Base-by-base conservation (phyloP, 2,888 invertebrate genomes). In the Lomographa bimaculata region DNA sequence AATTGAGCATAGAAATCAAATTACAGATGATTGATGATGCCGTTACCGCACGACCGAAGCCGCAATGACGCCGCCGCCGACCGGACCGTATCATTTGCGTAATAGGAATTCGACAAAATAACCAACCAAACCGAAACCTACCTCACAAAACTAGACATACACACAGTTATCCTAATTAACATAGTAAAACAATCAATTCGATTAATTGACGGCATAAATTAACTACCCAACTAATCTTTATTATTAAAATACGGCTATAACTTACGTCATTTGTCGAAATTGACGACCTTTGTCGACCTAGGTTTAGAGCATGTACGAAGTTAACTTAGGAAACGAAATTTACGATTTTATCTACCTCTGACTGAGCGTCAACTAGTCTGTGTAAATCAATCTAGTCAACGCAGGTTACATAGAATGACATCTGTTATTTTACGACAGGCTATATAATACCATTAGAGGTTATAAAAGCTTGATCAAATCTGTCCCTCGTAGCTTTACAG, bases 1-100 rank as follows among this genome's bases (percentile, higher is more conserved):
- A 89, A 89, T 87, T 89, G 89, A 86, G 84, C 83, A 85, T 86
- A 87, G 86, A 87, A 89, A 89, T 87, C 87, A 86, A 87, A 89
- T 89, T 86, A 87, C 79, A 79, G 84, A 86, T 81, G 87, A 89
- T 89, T 86, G 87, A 87, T 81, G 84, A 85, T 86, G 74, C 87
- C 87, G 89, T 87, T 89, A 85, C 75, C 54, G 83, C 84, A 85
- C 84, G 82, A 81, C 75, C 69, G 73, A 70, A 78, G 83, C 81
- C 76, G 78, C 85, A 83, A 78, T 77, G 81, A 78, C 78, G 77
- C 74, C 36, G 38, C 25, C 64, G 71, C 61, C 66, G 76, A 76
- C 63, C 71, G 68, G 71, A 80, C 74, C 79, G 77, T 82, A 81
- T 80, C 81, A 81, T 83, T 84, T 83, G 76, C 77, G 70, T 84